Conservation (phyloP, 2,797 vertebrate genomes). For the Hypotaenidia okinawae region DNA sequence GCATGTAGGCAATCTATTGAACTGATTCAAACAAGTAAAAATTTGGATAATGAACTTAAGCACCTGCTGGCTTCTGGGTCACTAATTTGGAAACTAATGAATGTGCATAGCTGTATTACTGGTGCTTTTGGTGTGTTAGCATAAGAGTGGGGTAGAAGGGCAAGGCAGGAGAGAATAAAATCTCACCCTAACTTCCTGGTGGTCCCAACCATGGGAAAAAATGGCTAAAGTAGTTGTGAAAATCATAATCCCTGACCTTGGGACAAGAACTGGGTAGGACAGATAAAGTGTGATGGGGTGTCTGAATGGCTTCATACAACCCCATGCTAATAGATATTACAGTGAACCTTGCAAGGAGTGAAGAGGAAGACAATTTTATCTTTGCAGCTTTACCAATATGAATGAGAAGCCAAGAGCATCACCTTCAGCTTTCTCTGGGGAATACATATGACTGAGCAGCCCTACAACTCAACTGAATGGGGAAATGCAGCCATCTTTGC, state of each 20-base stretch:
- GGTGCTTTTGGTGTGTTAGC: neutral
- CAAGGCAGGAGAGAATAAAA: neutral
- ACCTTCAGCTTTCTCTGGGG: neutral
- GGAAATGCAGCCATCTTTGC: neutral
- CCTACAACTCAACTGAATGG: neutral
- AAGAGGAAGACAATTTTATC: neutral
- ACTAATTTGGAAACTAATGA: neutral
- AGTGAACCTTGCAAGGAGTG: neutral
- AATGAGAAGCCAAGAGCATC: neutral
- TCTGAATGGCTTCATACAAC: neutral
- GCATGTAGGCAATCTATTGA: neutral
- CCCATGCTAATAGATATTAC: neutral
- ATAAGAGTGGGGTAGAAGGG: neutral
- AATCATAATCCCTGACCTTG: neutral
- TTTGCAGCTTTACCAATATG: neutral
- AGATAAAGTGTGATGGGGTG: accelerated
- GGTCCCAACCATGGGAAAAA: neutral
- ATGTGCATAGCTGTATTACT: neutral
- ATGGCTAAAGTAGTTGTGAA: neutral
- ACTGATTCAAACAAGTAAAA: neutral
- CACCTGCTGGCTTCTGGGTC: neutral
- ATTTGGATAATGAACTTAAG: neutral
- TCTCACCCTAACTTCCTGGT: neutral
- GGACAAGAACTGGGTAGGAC: neutral
- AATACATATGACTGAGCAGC: neutral